phyloP scores from a whole-genome alignment of 92 coral and sea anemone genomes.

The Zoanthus gigantus region DNA sequence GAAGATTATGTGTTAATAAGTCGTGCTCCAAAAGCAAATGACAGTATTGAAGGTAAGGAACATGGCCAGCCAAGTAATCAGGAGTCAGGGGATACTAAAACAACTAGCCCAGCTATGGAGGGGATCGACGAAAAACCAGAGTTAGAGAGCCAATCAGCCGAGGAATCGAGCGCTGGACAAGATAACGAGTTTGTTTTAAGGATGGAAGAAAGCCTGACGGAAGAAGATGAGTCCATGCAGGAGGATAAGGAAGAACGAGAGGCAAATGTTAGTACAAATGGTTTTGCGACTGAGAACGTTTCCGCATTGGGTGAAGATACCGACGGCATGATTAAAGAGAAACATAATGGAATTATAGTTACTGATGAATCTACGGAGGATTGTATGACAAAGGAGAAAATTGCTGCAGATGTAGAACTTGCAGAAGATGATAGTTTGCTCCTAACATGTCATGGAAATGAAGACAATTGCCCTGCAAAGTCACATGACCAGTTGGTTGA shows the following conservation, averaged over 20 bases:
- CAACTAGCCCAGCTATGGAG: background rate
- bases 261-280: conserved; percentile 7
- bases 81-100: background rate
- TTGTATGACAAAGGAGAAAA: background rate
- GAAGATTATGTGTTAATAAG: conserved; percentile 41
- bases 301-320: background rate
- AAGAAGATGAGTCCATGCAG: background rate
- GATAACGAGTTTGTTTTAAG: conserved; percentile 23
- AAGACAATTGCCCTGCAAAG: conserved; percentile 6
- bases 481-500: conserved; percentile 22
- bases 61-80: background rate
- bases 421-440: background rate
- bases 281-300: conserved; percentile 1
- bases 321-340: background rate
- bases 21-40: conserved; percentile 13
- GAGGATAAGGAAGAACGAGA: background rate
- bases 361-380: background rate
- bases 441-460: conserved; percentile 19
- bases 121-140: background rate
- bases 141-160: background rate
- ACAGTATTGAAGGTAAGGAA: background rate
- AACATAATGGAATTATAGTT: conserved; percentile 3
- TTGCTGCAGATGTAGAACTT: conserved; percentile 1
- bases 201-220: conserved; percentile 29
- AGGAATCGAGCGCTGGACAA: conserved; percentile 3